Conservation (phyloP, 2,797 vertebrate genomes). For the Steatocranus sp. region DNA sequence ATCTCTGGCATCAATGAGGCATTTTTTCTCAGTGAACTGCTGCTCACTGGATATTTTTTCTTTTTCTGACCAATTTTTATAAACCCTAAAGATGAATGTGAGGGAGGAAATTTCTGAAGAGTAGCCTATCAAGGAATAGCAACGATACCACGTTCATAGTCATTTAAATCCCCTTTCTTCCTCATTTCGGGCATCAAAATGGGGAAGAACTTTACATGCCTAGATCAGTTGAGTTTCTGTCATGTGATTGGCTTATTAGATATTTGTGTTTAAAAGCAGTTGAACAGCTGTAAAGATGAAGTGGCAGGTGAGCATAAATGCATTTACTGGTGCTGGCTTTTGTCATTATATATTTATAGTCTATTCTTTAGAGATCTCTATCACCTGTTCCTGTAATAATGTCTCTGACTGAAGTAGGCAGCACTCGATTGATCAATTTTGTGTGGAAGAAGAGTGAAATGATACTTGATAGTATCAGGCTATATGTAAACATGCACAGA, state of each 20-base stretch:
- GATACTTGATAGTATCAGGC: neutral
- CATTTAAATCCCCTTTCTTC: neutral
- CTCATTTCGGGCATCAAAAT: neutral
- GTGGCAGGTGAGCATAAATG: neutral
- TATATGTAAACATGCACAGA: neutral
- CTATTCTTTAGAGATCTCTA: neutral
- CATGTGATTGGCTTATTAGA: neutral
- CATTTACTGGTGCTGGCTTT: neutral
- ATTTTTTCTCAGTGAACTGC: neutral
- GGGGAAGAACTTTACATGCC: neutral
- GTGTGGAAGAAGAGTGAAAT: neutral
- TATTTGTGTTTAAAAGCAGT: neutral
- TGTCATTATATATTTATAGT: neutral
- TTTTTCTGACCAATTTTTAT: neutral
- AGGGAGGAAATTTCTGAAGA: neutral
- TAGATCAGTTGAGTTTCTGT: neutral
- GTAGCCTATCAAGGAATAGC: neutral
- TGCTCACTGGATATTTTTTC: neutral
- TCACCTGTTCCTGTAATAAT: neutral
- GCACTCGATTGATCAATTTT: neutral
- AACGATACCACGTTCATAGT: neutral
- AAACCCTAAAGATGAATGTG: neutral
- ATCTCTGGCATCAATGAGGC: neutral
- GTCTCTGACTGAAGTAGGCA: neutral
- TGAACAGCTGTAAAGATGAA: neutral